Evolutionary conservation across 35 echinoderm and acorn worm species (phyloP).

Genomic region (Anneissia japonica): DNA sequence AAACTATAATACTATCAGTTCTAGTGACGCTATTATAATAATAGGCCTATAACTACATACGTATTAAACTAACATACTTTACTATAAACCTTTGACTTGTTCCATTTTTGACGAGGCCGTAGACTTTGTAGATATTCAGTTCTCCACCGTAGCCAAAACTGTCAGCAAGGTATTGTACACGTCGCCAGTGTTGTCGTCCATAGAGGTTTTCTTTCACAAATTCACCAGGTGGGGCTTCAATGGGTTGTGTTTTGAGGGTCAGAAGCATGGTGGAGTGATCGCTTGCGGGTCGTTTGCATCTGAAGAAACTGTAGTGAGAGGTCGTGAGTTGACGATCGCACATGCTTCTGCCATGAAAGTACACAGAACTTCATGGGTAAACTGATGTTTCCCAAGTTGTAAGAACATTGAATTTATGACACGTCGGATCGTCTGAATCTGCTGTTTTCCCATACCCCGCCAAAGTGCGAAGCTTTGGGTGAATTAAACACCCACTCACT

Average conservation of each 20-base stretch:
- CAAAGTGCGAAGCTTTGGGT: constrained; percentile 10
- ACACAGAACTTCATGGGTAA: constrained; percentile 43
- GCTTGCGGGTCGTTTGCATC: constrained; percentile 23
- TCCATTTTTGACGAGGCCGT: constrained; percentile 30
- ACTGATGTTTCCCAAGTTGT: constrained; percentile 13
- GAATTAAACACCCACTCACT: background rate
- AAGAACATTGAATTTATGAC: constrained; percentile 7
- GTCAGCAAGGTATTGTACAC: constrained; percentile 28
- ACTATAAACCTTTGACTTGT: too few species aligned
- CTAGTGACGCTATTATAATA: too few species aligned
- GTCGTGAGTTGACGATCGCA: constrained; percentile 47
- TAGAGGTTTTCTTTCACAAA: constrained; percentile 16
- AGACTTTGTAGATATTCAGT: constrained; percentile 27
- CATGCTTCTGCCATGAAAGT: constrained; percentile 60
- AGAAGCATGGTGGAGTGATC: constrained; percentile 4
- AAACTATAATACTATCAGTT: too few species aligned
- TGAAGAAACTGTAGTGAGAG: constrained; percentile 21
- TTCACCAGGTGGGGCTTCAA: background rate
- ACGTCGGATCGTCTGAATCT: background rate
- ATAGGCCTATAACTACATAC: too few species aligned
- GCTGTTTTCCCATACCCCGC: constrained; percentile 12
- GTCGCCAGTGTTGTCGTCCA: constrained; percentile 19
- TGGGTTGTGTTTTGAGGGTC: constrained; percentile 4
- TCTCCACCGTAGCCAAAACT: constrained; percentile 35
- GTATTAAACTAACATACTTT: too few species aligned